Percentiles rank a stretch among this genome's conserved stretches.
phyloP scores from a whole-genome alignment of 2,888 invertebrate genomes.

The Psylliodes chrysocephalus region DNA sequence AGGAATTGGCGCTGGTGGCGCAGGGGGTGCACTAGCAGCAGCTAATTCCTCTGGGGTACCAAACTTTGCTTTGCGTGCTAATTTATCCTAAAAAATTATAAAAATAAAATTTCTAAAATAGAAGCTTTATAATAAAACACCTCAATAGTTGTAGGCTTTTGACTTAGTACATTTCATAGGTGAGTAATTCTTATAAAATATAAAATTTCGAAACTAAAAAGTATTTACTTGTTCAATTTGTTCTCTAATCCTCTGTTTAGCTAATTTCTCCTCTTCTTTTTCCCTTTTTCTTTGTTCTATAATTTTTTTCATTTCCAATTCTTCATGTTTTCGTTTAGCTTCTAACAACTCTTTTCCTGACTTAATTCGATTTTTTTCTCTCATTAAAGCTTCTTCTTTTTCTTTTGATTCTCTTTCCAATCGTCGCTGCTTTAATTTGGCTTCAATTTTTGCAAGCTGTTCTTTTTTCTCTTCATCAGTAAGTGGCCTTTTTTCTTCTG shows the following conservation, averaged over 20 bases:
- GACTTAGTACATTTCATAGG: no score
- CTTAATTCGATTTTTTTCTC: conserved; percentile 83
- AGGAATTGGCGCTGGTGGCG: conserved; percentile 56
- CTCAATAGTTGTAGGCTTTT: no score
- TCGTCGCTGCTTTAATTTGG: conserved; percentile 80
- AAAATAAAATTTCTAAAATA: no score
- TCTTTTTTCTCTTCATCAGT: conserved; percentile 89
- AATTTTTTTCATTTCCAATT: conserved; percentile 87
- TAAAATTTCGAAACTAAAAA: no score
- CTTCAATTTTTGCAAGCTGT: conserved; percentile 77
- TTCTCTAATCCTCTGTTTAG: conserved; percentile 84
- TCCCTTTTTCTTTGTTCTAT: conserved; percentile 87
- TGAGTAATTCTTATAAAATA: no score
- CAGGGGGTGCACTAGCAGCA: conserved; percentile 53
- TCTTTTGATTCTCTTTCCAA: conserved; percentile 88
- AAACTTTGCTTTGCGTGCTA: conserved; percentile 79
- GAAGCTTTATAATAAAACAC: no score
- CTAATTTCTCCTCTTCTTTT: conserved; percentile 87
- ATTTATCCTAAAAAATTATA: no score
- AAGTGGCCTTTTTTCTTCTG: conserved; percentile 90
- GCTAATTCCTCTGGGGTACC: conserved; percentile 43
- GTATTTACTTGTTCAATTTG: conserved; percentile 91
- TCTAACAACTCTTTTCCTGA: conserved; percentile 90
- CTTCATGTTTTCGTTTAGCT: conserved; percentile 77
- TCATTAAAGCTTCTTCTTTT: conserved; percentile 79